Base-by-base conservation (phyloP, 2,888 invertebrate species). In the Panzeria rudis region DNA sequence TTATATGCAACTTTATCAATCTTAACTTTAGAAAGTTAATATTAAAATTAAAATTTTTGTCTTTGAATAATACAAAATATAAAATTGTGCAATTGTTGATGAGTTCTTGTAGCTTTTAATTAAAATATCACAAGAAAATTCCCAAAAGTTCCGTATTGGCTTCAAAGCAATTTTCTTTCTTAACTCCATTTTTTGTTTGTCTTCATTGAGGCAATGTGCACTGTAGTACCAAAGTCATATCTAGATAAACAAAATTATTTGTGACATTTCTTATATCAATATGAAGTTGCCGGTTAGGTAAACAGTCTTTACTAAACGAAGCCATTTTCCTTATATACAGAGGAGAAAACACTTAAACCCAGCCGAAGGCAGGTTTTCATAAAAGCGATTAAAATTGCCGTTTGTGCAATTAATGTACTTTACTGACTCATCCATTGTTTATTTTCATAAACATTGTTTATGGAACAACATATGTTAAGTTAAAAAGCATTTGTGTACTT, bases 101-200 rank as follows among this genome's bases (percentile, higher is more conserved):
- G 47, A 52, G 32, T 5, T 32, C 32, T 35, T 59, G 59, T 32
- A 47, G 23, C 6, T 78, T 79, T 80, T 80, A 84, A 84, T 77
- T 84, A 80, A 80, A 80, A 80, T 72, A 76, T 80, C 66, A 80
- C 76, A 71, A 62, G 44, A 44, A 80, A 61, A 72, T 80, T 72
- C 80, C 80, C 84, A 50, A 80, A 61, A 72, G 76, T 77, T 77
- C 72, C 61, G 72, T 84, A 72, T 62, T 77, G 80, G 80, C 52
- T 61, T 80, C 79, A 80, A 76, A 71, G 79, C 64, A 76, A 72
- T 72, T 84, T 76, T 11, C 56, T 29, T 50, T 59, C 59, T 32
- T 44, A 47, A 41, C 44, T 77, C 25, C 17, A 1, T 1, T 50
- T 61, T 62, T 41, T n/a, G 25, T 1, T 72, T 35, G 29, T 41